Percentiles rank a stretch among this genome's conserved stretches.
phyloP scores from a whole-genome alignment of 2,888 invertebrate genomes.

The Augiades crinisus region DNA sequence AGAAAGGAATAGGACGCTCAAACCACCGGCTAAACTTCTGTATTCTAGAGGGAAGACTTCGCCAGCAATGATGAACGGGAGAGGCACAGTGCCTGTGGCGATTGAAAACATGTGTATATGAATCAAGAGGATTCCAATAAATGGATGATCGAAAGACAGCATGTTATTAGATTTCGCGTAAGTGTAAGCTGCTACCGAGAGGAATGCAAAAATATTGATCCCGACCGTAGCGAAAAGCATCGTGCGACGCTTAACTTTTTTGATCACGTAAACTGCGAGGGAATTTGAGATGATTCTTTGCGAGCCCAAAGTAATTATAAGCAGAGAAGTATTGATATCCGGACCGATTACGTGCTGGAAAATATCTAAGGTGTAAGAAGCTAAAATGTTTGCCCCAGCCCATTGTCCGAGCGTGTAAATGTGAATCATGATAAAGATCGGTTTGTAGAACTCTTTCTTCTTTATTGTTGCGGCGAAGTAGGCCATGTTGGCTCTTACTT shows the following conservation, averaged over 20 bases:
- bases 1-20: slow-evolving; percentile 56
- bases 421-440: slow-evolving; percentile 59
- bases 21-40: slow-evolving; percentile 79
- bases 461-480: slow-evolving; percentile 45
- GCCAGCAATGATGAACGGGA: slow-evolving; percentile 86
- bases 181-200: slow-evolving; percentile 50
- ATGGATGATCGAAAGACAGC: slow-evolving; percentile 46
- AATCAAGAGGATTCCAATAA: slow-evolving; percentile 48
- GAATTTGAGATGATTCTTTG: slow-evolving; percentile 59
- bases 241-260: slow-evolving; percentile 56
- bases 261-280: slow-evolving; percentile 56
- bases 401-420: slow-evolving; percentile 55
- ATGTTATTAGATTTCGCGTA: slow-evolving; percentile 42
- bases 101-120: slow-evolving; percentile 75
- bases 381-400: slow-evolving; percentile 57
- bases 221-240: slow-evolving; percentile 51
- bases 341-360: slow-evolving; percentile 52
- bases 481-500: slow-evolving; percentile 38
- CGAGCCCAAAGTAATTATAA: slow-evolving; percentile 55
- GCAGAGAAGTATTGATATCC: slow-evolving; percentile 45
- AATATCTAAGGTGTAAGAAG: slow-evolving; percentile 54
- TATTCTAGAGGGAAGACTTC: slow-evolving; percentile 84
- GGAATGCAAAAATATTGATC: slow-evolving; percentile 47
- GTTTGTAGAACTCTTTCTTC: slow-evolving; percentile 56
- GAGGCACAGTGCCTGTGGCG: slow-evolving; percentile 80